Conservation (phyloP, 2,113 vertebrate genomes). For the Perca flavescens region DNA sequence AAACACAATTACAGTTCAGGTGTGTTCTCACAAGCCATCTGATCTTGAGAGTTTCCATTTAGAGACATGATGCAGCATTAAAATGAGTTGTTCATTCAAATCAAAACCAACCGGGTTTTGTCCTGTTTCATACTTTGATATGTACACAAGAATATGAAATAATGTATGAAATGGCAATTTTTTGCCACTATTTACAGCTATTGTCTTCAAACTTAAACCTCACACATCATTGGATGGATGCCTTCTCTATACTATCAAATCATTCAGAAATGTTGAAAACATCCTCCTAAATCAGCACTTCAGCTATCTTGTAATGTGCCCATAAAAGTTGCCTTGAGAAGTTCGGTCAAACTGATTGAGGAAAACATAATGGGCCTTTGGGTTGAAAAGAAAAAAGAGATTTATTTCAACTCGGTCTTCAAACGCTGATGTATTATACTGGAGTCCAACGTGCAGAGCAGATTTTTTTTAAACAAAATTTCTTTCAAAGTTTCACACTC, state of each 20-base stretch:
- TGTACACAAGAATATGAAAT: slow-evolving; percentile 54
- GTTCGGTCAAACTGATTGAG: slow-evolving; percentile 65
- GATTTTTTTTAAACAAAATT: slow-evolving; percentile 38
- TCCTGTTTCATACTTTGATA: slow-evolving; percentile 51
- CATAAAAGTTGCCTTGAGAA: slow-evolving; percentile 35
- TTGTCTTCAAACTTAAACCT: slow-evolving; percentile 72
- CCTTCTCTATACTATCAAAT: slow-evolving; percentile 7
- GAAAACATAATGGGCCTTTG: slow-evolving; percentile 58
- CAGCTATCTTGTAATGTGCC: slow-evolving; percentile 4
- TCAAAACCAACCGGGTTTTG: slow-evolving; percentile 6
- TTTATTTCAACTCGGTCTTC: slow-evolving; percentile 24
- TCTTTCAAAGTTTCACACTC: not conserved
- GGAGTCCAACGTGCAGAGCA: slow-evolving; percentile 59
- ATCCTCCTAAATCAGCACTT: slow-evolving; percentile 31
- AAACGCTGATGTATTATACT: slow-evolving; percentile 54
- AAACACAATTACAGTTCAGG: slow-evolving; percentile 44
- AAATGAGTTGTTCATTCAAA: slow-evolving; percentile 41
- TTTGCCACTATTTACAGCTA: slow-evolving; percentile 74
- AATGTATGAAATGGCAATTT: slow-evolving; percentile 50
- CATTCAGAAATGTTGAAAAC: slow-evolving; percentile 26
- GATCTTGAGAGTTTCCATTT: not conserved
- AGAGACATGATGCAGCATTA: slow-evolving; percentile 55
- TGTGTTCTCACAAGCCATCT: slow-evolving; percentile 56
- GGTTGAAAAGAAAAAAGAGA: slow-evolving; percentile 52
- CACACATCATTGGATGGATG: slow-evolving; percentile 41